Percentiles rank a stretch among this genome's conserved stretches.
phyloP scores from a whole-genome alignment of 2,888 invertebrate genomes.

The Pandemis corylana region DNA sequence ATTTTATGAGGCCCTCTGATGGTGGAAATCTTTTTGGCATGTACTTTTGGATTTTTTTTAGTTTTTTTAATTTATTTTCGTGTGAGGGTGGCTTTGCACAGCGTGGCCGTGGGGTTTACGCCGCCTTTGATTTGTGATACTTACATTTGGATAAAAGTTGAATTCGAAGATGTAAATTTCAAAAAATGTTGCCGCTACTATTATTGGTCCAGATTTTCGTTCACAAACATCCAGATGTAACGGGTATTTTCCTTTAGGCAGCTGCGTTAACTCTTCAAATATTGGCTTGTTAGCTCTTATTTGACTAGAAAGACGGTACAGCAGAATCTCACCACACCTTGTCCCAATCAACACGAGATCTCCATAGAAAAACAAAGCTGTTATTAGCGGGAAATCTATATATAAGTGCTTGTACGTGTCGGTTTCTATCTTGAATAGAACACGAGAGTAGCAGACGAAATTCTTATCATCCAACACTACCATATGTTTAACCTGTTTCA shows the following conservation, averaged over 20 bases:
- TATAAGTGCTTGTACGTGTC: constrained; percentile 68
- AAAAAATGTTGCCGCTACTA: constrained; percentile 67
- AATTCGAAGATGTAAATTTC: constrained; percentile 66
- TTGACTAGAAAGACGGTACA: constrained; percentile 70
- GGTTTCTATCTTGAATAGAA: constrained; percentile 72
- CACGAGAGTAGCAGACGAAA: constrained; percentile 71
- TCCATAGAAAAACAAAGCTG: constrained; percentile 73
- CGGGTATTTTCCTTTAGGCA: constrained; percentile 71
- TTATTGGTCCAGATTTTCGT: constrained; percentile 66
- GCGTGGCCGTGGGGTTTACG: too few relatives aligned
- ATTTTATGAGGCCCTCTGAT: too few relatives aligned
- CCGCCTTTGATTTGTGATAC: constrained; percentile 46
- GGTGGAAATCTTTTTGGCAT: too few relatives aligned
- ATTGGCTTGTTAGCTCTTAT: constrained; percentile 58
- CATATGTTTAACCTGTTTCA: constrained; percentile 67
- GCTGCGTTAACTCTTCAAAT: constrained; percentile 62
- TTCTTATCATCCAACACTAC: constrained; percentile 65
- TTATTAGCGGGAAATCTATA: constrained; percentile 71
- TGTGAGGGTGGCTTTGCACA: too few relatives aligned
- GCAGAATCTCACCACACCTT: constrained; percentile 62
- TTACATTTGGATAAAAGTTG: constrained; percentile 70
- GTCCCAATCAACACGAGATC: constrained; percentile 70
- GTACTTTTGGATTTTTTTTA: too few relatives aligned
- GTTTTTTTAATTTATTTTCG: too few relatives aligned
- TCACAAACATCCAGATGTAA: constrained; percentile 72